Base-by-base conservation (phyloP, 2,797 vertebrate species). In the Ambastaia sidthimunki region DNA sequence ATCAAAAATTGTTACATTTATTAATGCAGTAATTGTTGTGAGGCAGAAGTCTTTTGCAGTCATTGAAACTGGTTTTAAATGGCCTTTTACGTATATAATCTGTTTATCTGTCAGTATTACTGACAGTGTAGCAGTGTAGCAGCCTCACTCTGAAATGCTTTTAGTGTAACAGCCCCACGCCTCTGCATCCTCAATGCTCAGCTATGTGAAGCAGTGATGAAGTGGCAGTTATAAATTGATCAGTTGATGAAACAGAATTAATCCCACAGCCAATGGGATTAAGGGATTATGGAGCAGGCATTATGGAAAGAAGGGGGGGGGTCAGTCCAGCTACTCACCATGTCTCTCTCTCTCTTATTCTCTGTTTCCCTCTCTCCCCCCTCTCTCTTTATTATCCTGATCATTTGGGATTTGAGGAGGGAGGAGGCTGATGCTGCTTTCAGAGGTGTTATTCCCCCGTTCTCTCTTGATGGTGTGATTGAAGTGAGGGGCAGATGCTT, bases 211-310 rank as follows among this genome's bases (percentile, higher is more conserved):
- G 21, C 25, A 16, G 3, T 6, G 48, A 52, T 66, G 28, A 72
- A 70, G 76, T 63, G 63, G 13, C 47, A 62, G 71, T 75, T 62
- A 83, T 73, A 44, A 76, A 71, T 25, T 60, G 77, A 83, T 71
- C 52, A 41, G 37, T 76, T 71, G 68, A 80, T 83, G 72, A 67
- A 80, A 31, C 28, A 31, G 73, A 68, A 60, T 80, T 68, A 76
- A 80, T 80, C 52, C 52, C 21, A 41, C 37, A 60, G 31, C 54
- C 77, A 80, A 59, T 83, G 73, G 52, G 73, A 76, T 83, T 83
- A 83, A 71, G 60, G 70, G 60, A 79, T 70, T 83, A 62, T 12
- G 18, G 48, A 47, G 62, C 52, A 66, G 73, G 63, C 41, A 59
- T 7, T 71, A 80, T 31, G 25, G 34, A 73, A 19, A 12, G 34